Percentiles rank a stretch among this genome's conserved stretches.
phyloP scores from a whole-genome alignment of 2,113 vertebrate species.

The Xenus cinereus region DNA sequence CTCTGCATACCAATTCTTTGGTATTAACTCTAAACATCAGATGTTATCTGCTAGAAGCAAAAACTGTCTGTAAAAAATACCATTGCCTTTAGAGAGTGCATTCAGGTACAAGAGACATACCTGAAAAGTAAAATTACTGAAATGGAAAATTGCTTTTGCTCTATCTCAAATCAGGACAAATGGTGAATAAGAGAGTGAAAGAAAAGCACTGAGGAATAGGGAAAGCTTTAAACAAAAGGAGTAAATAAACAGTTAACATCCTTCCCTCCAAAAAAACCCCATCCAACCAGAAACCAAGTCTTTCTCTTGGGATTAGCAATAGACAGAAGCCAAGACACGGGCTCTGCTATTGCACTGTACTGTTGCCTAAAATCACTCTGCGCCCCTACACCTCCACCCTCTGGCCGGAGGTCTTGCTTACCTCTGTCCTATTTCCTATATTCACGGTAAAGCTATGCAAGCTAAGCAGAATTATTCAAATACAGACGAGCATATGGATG shows the following conservation, averaged over 20 bases:
- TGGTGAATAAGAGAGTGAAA: neutral
- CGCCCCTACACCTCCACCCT: neutral
- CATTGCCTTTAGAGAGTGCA: too few species aligned
- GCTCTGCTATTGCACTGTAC: neutral
- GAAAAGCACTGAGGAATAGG: neutral
- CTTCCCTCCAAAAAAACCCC: neutral
- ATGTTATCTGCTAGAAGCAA: too few species aligned
- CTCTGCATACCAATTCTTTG: too few species aligned
- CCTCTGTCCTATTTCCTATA: neutral
- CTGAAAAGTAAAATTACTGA: neutral
- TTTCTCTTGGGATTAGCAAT: neutral
- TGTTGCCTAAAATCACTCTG: neutral
- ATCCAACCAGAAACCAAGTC: neutral
- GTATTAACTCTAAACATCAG: too few species aligned
- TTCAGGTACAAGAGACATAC: neutral
- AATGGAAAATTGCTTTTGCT: neutral
- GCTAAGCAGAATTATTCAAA: neutral
- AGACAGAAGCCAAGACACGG: neutral
- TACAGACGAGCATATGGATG: neutral
- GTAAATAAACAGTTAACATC: neutral
- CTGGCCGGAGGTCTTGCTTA: neutral
- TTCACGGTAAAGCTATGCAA: neutral
- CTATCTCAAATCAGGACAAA: neutral
- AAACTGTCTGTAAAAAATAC: too few species aligned
- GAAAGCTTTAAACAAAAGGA: neutral